Evolutionary conservation across 2,113 vertebrate species (phyloP).

Genomic region (Rhinopomastus cyanomelas): DNA sequence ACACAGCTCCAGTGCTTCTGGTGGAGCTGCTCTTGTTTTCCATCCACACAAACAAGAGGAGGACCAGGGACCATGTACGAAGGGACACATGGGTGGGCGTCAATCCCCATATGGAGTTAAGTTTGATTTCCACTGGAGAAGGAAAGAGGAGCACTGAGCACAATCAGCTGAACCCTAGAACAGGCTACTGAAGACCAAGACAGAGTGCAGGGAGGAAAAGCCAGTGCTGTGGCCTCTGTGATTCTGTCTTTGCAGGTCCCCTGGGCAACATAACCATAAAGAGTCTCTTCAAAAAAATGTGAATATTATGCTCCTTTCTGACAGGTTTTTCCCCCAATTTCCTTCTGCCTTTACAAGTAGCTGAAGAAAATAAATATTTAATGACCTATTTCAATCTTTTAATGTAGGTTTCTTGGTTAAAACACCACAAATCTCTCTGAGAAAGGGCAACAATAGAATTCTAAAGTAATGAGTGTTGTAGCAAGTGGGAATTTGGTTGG

Average conservation of each 20-base stretch:
- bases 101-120: not conserved
- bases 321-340: conserved; percentile 9
- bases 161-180: not conserved
- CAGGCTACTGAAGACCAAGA: not conserved
- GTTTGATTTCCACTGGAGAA: not conserved
- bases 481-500: not conserved
- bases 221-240: not conserved
- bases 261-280: conserved; percentile 51
- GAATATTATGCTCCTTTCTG: conserved; percentile 40
- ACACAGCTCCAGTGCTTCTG: fast-evolving
- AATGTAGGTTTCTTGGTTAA: conserved; percentile 55
- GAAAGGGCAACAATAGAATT: not conserved
- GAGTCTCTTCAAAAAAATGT: conserved; percentile 43
- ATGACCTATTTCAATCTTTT: conserved; percentile 65
- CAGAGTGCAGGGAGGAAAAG: not conserved
- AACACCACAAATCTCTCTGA: conserved; percentile 45
- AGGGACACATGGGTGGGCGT: not conserved
- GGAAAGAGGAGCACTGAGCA: not conserved
- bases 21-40: not conserved
- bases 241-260: conserved; percentile 35
- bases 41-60: fast-evolving
- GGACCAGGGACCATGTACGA: not conserved
- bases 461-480: not conserved
- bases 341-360: conserved; percentile 40
- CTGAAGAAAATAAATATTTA: conserved; percentile 68